Evolutionary conservation across 2,113 vertebrate species (phyloP).

Genomic region (Odontesthes bonariensis): DNA sequence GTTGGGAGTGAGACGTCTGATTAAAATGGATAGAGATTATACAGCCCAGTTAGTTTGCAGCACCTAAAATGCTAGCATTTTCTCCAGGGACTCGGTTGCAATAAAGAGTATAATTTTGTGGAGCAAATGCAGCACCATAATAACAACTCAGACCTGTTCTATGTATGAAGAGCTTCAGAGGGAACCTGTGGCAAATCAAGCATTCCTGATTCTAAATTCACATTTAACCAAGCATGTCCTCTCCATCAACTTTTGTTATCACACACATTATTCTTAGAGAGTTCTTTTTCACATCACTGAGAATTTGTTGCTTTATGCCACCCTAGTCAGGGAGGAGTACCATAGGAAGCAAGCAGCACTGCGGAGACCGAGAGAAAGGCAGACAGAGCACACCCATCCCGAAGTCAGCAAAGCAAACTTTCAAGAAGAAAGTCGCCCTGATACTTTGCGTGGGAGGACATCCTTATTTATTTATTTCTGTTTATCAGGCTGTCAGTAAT

Average conservation of each 20-base stretch:
- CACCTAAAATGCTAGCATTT: neutral
- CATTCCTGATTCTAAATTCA: neutral
- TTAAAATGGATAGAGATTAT: neutral
- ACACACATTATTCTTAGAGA: constrained; percentile 32
- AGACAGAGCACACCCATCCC: constrained; percentile 62
- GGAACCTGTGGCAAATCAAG: no score
- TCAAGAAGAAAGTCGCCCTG: constrained; percentile 80
- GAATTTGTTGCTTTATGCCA: constrained; percentile 48
- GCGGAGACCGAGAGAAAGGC: constrained; percentile 29
- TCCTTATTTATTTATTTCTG: constrained; percentile 82
- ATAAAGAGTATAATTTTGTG: neutral
- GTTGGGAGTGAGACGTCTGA: neutral
- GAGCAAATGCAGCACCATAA: no score
- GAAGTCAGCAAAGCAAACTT: constrained; percentile 82
- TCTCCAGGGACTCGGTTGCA: neutral
- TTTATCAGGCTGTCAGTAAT: constrained; percentile 83
- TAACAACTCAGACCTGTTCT: no score
- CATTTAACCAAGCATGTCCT: neutral
- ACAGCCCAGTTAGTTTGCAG: neutral
- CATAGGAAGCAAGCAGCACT: constrained; percentile 33
- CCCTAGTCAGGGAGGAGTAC: constrained; percentile 32
- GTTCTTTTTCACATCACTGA: constrained; percentile 26
- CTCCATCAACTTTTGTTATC: constrained; percentile 1
- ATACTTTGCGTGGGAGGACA: constrained; percentile 81
- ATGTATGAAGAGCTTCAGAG: no score